These are phyloP conservation scores for Diarsia rubi DNA, from an alignment of 2,888 invertebrate species.

Conservation along the genomic window DNA sequence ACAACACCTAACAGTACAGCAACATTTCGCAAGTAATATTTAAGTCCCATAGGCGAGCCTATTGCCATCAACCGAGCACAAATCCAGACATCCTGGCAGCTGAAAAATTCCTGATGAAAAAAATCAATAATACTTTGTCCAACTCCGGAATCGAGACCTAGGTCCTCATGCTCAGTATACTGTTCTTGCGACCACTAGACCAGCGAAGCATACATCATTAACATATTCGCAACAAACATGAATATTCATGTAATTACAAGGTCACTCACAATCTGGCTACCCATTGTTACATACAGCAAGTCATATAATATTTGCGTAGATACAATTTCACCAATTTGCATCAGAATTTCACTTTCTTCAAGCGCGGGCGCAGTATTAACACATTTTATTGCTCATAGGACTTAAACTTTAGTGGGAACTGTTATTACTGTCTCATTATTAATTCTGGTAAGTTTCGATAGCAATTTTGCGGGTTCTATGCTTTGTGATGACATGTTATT, in stretches of 20 bases:
- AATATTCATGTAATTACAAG: conserved; percentile 57
- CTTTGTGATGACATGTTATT: conserved; percentile 60
- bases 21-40: too few relatives aligned
- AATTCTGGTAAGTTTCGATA: conserved; percentile 54
- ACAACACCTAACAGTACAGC: too few relatives aligned
- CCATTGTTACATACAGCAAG: conserved; percentile 62
- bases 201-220: conserved; percentile 15
- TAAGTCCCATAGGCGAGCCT: too few relatives aligned
- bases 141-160: too few relatives aligned
- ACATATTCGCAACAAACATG: conserved; percentile 34
- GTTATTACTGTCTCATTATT: conserved; percentile 62
- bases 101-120: too few relatives aligned
- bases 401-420: conserved; percentile 60
- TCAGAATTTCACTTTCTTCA: conserved; percentile 76
- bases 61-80: too few relatives aligned
- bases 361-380: conserved; percentile 67
- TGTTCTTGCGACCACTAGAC: too few relatives aligned
- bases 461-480: conserved; percentile 44
- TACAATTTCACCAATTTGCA: conserved; percentile 76
- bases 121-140: too few relatives aligned
- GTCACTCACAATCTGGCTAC: conserved; percentile 44
- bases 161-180: too few relatives aligned
- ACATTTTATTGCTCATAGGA: conserved; percentile 64
- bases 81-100: too few relatives aligned
- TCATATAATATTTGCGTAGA: conserved; percentile 65